Evolutionary conservation across 1,140 invertebrate genomes (phyloP), one percentile per base, ranked within the genome.

Genomic region (Rhagoletis zephyria): DNA sequence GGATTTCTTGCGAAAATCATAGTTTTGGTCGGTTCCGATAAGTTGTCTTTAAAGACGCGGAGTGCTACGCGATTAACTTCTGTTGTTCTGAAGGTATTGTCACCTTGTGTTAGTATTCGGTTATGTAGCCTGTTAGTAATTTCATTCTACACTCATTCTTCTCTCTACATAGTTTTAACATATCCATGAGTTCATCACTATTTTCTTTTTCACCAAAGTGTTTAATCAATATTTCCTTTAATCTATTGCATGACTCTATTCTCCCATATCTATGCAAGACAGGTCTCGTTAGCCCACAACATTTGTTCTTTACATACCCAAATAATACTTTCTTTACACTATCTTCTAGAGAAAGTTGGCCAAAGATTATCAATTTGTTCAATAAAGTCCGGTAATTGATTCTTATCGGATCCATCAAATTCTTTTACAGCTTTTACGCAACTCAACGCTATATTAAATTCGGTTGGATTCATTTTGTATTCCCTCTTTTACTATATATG

Each of bases 1-100:
- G 74, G 88, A 67, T 88, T 74, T 81, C 74, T 81, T 14, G 40
- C 45, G 56, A 88, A 88, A 42, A 88, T 87, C 59, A 87, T 85
- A 6, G 88, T 88, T 87, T 88, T 88, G 56, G 87, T 88, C 77
- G 88, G 87, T 85, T 88, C 64, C 30, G 88, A 61, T 3, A 88
- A 40, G 59, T 87, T 87, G 4, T 88, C 81, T 63, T 9, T 64
- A 51, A 88, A 88, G 42, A 87, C 74, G 10, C 81, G n/a, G 51
- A 87, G 87, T 85, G 86, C 64, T 42, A 88, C 85, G 63, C 88
- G 87, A 40, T 88, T 88, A 3, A 88, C 81, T 87, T 88, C 87
- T 48, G 40, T 51, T 42, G 88, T 86, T 48, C 63, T 85, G 42
- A 85, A 88, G 67, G 10, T 87, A 42, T 70, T 19, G 48, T 87